phyloP scores from a whole-genome alignment of 2,797 vertebrate genomes.

The Bovichtus variegatus region DNA sequence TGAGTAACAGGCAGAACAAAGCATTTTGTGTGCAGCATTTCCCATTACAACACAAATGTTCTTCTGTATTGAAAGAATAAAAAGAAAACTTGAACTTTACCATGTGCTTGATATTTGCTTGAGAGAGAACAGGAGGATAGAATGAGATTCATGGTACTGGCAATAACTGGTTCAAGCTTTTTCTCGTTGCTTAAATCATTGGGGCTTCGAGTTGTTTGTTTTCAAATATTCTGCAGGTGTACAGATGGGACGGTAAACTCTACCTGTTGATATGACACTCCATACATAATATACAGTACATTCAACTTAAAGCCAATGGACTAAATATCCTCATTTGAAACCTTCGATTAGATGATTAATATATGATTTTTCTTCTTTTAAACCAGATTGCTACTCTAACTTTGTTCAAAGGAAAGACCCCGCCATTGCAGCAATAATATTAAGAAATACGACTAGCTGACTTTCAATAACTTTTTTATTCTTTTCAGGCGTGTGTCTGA shows the following conservation, averaged over 20 bases:
- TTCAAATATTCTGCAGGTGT: neutral
- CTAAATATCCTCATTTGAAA: conserved; percentile 9
- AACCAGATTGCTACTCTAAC: conserved; percentile 12
- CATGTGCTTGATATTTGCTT: neutral
- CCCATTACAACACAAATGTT: neutral
- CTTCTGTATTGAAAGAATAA: neutral
- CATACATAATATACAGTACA: neutral
- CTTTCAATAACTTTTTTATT: conserved; percentile 36
- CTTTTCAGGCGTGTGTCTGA: conserved; percentile 45
- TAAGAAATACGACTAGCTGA: conserved; percentile 40
- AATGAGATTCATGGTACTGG: conserved; percentile 4
- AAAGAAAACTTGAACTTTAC: conserved; percentile 1
- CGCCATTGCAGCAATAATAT: conserved; percentile 5
- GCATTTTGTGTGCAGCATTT: neutral
- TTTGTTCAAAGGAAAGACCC: conserved; percentile 44
- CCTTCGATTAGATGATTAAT: conserved; percentile 2
- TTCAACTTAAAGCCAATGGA: conserved; percentile 16
- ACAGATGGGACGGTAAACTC: neutral
- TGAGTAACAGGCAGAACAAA: conserved; percentile 13
- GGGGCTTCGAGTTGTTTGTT: conserved; percentile 1
- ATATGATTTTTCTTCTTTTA: neutral
- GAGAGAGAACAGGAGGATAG: neutral
- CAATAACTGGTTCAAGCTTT: conserved; percentile 4
- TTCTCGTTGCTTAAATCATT: neutral
- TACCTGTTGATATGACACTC: neutral